Percentiles rank a stretch among this genome's conserved stretches.
Evolutionary conservation across 1,140 invertebrate genomes (phyloP).

Genomic region (Heliconius eleuchia): DNA sequence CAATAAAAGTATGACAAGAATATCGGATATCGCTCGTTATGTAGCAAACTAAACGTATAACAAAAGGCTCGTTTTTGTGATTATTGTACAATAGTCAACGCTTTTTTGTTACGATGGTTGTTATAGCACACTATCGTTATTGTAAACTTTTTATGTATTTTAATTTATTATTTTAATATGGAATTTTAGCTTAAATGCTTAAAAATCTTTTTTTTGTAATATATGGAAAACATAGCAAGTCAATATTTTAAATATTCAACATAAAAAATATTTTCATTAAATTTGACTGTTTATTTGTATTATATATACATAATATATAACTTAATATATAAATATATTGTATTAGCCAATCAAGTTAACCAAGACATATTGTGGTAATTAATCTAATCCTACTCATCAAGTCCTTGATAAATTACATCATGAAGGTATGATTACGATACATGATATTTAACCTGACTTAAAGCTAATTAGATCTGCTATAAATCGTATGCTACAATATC

Average conservation of each 20-base stretch:
- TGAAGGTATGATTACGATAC: not conserved
- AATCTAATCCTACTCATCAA: not conserved
- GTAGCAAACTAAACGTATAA: too few relatives aligned
- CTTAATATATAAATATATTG: not conserved
- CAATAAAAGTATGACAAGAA: not conserved
- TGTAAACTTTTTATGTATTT: too few relatives aligned
- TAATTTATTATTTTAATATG: too few relatives aligned
- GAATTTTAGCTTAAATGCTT: too few relatives aligned
- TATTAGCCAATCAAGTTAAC: not conserved
- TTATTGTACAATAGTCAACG: not conserved
- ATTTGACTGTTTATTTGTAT: too few relatives aligned
- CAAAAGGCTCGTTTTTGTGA: not conserved
- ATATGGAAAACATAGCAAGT: too few relatives aligned
- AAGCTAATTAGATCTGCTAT: not conserved
- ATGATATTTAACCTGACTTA: not conserved
- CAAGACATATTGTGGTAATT: constrained; percentile 11
- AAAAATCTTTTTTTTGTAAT: too few relatives aligned
- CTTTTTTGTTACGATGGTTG: not conserved
- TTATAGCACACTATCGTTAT: too few relatives aligned
- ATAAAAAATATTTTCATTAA: not conserved
- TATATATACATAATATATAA: too few relatives aligned
- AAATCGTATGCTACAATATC: too few relatives aligned
- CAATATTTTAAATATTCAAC: too few relatives aligned
- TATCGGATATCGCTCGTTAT: not conserved
- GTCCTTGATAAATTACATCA: not conserved